Base-by-base conservation (phyloP, 23 tunicate genomes). In the Trididemnum clinides region DNA sequence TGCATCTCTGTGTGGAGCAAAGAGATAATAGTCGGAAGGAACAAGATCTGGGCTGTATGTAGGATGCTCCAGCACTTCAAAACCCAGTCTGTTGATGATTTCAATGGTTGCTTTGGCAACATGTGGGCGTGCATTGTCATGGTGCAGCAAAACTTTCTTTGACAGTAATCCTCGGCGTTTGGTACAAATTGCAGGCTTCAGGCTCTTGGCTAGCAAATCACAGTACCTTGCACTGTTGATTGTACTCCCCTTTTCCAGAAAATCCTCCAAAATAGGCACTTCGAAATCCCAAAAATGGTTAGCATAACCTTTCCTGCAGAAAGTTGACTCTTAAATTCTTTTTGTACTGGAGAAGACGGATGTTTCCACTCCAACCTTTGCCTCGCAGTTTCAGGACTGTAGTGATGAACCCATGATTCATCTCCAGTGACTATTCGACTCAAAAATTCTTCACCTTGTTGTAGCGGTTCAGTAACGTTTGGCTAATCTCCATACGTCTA, bases 31-130 rank as follows among this genome's bases (percentile, higher is more conserved):
- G 77, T 70, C 38, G 77, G 77, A 70, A 70, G 37, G 77, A 33
- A 37, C 77, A 77, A 77, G 82, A 38, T 77, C 64, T 38, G 58
- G 82, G 82, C 82, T 77, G 82, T 77, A 44, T 77, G 82, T 0
- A 77, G 71, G 71, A 50, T 49, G 82, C 38, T 49, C 64, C 27
- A 77, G 82, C 82, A 77, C 77, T 27, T 77, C 82, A 0, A 77
- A 77, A 39, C 58, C 82, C 82, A 77, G 49, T 77, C 49, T 22
- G 71, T 77, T 44, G 19, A 77, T 49, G 82, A 27, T 77, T 77
- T 39, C 82, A 77, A 49, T 77, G 27, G 64, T 44, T 77, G 35
- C 38, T 77, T 50, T 26, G 82, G 82, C 82, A 6, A 70, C 77
- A 33, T 33, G 77, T 70, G 38, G 77, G 77, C 77, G 69, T 62